phyloP scores from a whole-genome alignment of 2,797 vertebrate species.

The Holocentrus rufus region DNA sequence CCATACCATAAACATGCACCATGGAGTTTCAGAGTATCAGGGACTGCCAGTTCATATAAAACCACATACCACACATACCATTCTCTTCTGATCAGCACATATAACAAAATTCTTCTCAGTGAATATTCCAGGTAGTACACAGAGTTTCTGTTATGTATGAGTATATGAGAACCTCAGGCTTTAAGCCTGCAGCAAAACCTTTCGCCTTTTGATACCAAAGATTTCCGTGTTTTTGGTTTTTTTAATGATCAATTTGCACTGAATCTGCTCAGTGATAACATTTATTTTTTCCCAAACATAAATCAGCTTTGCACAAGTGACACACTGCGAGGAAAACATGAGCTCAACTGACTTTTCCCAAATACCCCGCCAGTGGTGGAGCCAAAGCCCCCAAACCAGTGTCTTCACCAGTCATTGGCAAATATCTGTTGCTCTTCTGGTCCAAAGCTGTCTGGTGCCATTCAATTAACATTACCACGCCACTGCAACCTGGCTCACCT shows the following conservation, averaged over 20 bases:
- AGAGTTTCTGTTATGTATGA: too few species aligned
- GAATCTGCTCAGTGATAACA: conserved; percentile 66
- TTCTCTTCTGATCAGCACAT: neutral
- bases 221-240: conserved; percentile 85
- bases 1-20: neutral
- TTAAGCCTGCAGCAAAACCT: conserved; percentile 59
- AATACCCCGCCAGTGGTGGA: conserved; percentile 95
- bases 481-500: conserved; percentile 84
- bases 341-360: conserved; percentile 99
- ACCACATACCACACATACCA: neutral
- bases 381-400: conserved; percentile 92
- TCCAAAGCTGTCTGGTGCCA: conserved; percentile 85
- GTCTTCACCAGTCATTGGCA: conserved; percentile 92
- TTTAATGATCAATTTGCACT: conserved; percentile 51
- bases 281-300: conserved; percentile 54
- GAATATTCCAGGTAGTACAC: neutral
- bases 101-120: neutral
- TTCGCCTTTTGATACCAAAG: conserved; percentile 91
- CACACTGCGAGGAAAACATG: conserved; percentile 83
- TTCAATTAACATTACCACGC: conserved; percentile 88
- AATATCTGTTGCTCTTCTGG: conserved; percentile 87
- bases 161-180: neutral
- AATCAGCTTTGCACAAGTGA: conserved; percentile 93
- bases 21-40: neutral
- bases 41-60: neutral